Evolutionary conservation across 2,888 invertebrate genomes (phyloP).

Genomic region (Pinctada fucata): DNA sequence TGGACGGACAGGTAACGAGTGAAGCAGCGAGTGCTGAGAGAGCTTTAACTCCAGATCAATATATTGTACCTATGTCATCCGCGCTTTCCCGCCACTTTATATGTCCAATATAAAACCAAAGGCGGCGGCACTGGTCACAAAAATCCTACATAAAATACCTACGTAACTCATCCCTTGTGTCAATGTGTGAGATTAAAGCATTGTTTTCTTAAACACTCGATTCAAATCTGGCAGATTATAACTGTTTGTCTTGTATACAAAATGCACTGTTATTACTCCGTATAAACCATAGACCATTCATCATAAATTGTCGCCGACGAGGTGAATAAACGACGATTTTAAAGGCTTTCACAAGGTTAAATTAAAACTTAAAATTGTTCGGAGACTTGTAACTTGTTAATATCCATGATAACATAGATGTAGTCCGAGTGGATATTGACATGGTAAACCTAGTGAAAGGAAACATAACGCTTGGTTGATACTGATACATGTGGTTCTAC

Average conservation of each 20-base stretch:
- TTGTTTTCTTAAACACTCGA: conserved; percentile 6
- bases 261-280: too few species aligned
- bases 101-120: neutral
- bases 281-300: too few species aligned
- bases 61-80: neutral
- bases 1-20: neutral
- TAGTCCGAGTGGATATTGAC: too few species aligned
- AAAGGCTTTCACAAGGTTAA: too few species aligned
- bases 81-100: neutral
- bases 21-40: neutral
- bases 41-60: neutral
- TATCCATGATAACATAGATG: too few species aligned
- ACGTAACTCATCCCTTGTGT: conserved; percentile 16
- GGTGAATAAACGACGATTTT: too few species aligned
- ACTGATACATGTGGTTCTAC: too few species aligned
- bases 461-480: too few species aligned
- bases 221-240: conserved; percentile 5
- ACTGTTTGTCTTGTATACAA: neutral
- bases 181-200: neutral
- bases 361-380: too few species aligned
- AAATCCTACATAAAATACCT: neutral
- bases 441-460: too few species aligned
- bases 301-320: too few species aligned
- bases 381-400: too few species aligned
- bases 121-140: neutral